These are phyloP conservation scores for Otis tarda DNA, from an alignment of 2,113 vertebrate species.

Conservation along the genomic window DNA sequence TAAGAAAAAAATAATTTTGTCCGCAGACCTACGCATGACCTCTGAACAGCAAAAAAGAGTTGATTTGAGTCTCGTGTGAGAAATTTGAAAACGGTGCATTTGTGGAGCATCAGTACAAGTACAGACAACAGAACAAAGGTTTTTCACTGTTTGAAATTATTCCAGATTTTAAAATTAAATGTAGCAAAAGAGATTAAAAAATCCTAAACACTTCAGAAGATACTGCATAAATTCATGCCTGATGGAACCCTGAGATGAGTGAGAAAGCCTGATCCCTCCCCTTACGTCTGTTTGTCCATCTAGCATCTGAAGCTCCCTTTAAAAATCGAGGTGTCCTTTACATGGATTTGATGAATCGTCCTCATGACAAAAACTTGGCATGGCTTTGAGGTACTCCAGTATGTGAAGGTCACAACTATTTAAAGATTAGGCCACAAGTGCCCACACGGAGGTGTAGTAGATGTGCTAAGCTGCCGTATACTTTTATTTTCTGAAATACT, in stretches of 20 bases:
- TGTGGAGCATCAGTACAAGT: neutral
- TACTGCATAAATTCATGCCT: conserved; percentile 13
- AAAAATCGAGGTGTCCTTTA: conserved; percentile 28
- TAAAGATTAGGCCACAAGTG: conserved; percentile 42
- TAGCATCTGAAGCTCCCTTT: neutral
- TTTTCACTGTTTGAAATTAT: conserved; percentile 42
- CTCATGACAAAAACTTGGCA: conserved; percentile 38
- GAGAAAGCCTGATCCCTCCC: neutral
- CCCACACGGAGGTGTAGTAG: conserved; percentile 1
- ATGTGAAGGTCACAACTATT: conserved; percentile 60
- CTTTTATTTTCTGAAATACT: conserved; percentile 33
- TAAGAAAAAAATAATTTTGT: conserved; percentile 7
- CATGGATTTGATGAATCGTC: conserved; percentile 6
- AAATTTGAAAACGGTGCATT: conserved; percentile 8
- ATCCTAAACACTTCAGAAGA: neutral
- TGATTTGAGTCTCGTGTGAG: neutral
- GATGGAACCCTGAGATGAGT: neutral
- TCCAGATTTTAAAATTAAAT: conserved; percentile 34
- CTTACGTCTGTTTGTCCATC: neutral
- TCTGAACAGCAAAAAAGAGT: neutral
- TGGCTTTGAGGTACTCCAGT: neutral
- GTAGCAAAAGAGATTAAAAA: neutral
- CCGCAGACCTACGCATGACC: neutral
- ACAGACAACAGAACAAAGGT: conserved; percentile 12
- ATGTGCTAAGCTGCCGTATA: conserved; percentile 26